Percentiles rank a stretch among this genome's conserved stretches.
phyloP scores from a whole-genome alignment of 2,888 invertebrate species.

The Conchocele bisecta region DNA sequence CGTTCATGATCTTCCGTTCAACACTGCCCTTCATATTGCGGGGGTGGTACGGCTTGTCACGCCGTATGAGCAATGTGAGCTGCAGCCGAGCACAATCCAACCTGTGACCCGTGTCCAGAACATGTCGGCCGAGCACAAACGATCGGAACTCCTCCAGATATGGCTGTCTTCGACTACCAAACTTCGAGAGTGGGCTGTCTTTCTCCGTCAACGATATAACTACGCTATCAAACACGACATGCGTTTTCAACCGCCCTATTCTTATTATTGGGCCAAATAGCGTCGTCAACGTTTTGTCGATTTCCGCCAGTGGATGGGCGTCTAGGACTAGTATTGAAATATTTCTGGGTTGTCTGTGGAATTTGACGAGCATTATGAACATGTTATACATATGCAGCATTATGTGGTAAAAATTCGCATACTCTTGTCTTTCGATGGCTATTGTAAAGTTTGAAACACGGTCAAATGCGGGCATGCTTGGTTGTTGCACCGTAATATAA shows the following conservation, averaged over 20 bases:
- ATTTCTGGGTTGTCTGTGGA: constrained; percentile 34
- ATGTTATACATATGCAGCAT: constrained; percentile 41
- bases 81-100: constrained; percentile 31
- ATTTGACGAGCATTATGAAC: constrained; percentile 32
- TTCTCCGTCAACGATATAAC: constrained; percentile 36
- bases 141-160: constrained; percentile 44
- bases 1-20: constrained; percentile 47
- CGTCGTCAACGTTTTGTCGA: constrained; percentile 24
- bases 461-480: not conserved
- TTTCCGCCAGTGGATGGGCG: constrained; percentile 41
- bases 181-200: constrained; percentile 34
- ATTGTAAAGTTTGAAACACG: constrained; percentile 25
- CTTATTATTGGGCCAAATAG: constrained; percentile 38
- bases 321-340: constrained; percentile 34
- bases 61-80: constrained; percentile 39
- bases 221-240: constrained; percentile 25
- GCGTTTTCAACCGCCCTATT: constrained; percentile 22
- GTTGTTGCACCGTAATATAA: constrained; percentile 4
- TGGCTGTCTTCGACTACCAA: not conserved
- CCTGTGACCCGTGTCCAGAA: not conserved
- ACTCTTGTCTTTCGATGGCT: constrained; percentile 38
- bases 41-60: constrained; percentile 50
- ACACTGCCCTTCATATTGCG: constrained; percentile 44
- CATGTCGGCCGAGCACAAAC: constrained; percentile 34
- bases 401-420: constrained; percentile 50